Conservation (phyloP, 2,888 invertebrate species). For the Lysandra bellargus region DNA sequence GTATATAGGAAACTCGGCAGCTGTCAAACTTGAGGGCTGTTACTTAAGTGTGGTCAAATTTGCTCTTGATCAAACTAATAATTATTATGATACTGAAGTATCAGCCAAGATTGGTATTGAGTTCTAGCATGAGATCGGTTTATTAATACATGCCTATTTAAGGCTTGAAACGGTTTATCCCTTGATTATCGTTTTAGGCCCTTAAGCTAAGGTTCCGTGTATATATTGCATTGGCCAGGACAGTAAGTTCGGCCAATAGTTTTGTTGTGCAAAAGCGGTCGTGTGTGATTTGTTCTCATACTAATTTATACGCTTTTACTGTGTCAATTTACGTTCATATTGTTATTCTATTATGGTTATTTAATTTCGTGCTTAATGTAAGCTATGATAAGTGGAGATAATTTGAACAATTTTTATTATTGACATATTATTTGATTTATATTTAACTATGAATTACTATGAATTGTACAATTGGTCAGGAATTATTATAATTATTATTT, state of each 20-base stretch:
- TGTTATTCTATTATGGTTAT: constrained; percentile 27
- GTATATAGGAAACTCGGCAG: too few species aligned
- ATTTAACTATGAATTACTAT: too few species aligned
- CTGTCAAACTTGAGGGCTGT: too few species aligned
- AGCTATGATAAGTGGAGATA: not conserved
- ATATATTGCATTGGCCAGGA: constrained; percentile 27
- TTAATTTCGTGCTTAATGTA: constrained; percentile 10
- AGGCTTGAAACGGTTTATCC: not conserved
- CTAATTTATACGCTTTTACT: constrained; percentile 27
- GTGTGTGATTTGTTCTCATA: constrained; percentile 12
- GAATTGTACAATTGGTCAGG: not conserved
- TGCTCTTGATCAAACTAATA: too few species aligned
- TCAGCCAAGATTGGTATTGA: not conserved
- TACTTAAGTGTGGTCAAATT: too few species aligned
- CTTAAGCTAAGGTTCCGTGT: constrained; percentile 1
- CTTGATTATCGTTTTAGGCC: constrained; percentile 7
- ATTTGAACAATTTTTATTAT: not conserved
- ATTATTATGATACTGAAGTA: not conserved
- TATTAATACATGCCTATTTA: not conserved
- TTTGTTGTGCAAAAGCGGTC: not conserved
- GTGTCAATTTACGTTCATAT: constrained; percentile 29
- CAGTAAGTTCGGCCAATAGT: not conserved
- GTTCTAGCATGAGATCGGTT: not conserved
- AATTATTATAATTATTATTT: not conserved
- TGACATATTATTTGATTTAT: not conserved